Evolutionary conservation across 2,888 invertebrate genomes (phyloP).

Genomic region (Xestia xanthographa): DNA sequence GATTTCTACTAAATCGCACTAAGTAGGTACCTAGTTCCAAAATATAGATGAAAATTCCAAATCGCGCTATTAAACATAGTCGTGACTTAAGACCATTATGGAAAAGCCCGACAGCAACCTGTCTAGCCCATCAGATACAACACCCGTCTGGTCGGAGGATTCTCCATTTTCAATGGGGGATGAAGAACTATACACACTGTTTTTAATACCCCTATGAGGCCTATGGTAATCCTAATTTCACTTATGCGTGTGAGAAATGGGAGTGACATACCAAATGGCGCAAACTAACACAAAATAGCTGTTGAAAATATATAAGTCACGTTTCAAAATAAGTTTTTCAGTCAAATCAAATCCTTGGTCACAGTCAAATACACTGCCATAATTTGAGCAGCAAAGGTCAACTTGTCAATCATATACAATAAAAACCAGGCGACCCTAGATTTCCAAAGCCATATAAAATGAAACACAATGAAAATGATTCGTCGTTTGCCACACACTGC

Average conservation of each 20-base stretch:
- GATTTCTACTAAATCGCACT: too few relatives aligned
- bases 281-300: neutral
- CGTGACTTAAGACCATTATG: too few relatives aligned
- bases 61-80: neutral
- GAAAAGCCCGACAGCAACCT: neutral
- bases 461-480: slow-evolving; percentile 54
- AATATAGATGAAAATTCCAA: neutral
- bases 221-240: too few relatives aligned
- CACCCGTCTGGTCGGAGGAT: neutral
- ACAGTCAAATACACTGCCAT: slow-evolving; percentile 9
- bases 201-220: too few relatives aligned
- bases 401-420: slow-evolving; percentile 16
- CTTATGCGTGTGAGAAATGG: too few relatives aligned
- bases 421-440: slow-evolving; percentile 6
- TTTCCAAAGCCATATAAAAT: slow-evolving; percentile 51
- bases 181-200: neutral
- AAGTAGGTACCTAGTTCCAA: too few relatives aligned
- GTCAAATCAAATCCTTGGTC: neutral
- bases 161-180: neutral
- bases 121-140: too few relatives aligned
- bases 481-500: slow-evolving; percentile 32
- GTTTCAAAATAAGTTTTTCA: neutral
- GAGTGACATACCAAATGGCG: neutral
- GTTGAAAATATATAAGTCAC: neutral
- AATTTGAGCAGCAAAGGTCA: slow-evolving; percentile 25